Evolutionary conservation across 2,888 invertebrate species (phyloP).

Genomic region (Imbricaverruca yamaguchii): DNA sequence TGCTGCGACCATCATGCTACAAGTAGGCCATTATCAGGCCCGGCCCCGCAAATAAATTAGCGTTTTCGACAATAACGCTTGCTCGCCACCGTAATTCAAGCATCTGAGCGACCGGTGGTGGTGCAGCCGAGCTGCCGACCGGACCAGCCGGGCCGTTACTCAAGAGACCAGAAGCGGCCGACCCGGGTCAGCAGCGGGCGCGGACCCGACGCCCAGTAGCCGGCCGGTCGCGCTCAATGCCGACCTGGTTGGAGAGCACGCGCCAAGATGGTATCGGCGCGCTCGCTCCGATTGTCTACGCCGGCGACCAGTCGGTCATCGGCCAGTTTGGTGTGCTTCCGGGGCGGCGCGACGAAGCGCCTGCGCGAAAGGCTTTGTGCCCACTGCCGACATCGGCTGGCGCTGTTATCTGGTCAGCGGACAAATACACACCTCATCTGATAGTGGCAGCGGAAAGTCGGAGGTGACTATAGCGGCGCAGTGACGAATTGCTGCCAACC

Average conservation of each 20-base stretch:
- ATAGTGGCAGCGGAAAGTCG: not conserved
- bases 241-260: not conserved
- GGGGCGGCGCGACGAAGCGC: too few species aligned
- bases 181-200: too few species aligned
- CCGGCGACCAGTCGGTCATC: too few species aligned
- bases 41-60: slow-evolving; percentile 1
- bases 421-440: not conserved
- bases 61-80: slow-evolving; percentile 1
- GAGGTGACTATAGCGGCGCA: slow-evolving; percentile 6
- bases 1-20: not conserved
- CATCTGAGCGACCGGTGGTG: not conserved
- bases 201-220: not conserved
- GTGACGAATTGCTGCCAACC: not conserved
- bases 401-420: not conserved
- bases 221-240: not conserved
- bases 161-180: not conserved
- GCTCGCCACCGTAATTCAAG: not conserved
- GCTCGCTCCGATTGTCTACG: too few species aligned
- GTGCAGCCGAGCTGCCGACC: not conserved
- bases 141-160: not conserved
- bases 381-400: not conserved
- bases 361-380: too few species aligned
- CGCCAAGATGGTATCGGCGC: slow-evolving; percentile 6
- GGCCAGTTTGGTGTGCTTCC: too few species aligned
- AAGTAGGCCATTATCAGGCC: slow-evolving; percentile 1